phyloP scores from a whole-genome alignment of 2,888 invertebrate species.

The Scaptodrosophila latifasciaeformis region DNA sequence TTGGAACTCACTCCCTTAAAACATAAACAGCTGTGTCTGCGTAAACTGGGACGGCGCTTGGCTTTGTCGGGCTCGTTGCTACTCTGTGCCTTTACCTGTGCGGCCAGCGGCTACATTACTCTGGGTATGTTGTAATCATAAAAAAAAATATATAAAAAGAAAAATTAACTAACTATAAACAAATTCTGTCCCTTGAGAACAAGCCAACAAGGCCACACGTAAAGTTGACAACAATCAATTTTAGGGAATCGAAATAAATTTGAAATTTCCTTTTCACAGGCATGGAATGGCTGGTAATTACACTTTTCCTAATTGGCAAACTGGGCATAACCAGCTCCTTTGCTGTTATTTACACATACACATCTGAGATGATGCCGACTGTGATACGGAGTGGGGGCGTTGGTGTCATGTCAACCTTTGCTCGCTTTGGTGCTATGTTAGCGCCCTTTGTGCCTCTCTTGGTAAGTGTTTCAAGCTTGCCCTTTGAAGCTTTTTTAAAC shows the following conservation, averaged over 20 bases:
- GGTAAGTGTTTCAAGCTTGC: slow-evolving; percentile 70
- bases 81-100: slow-evolving; percentile 77
- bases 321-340: slow-evolving; percentile 80
- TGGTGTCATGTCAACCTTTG: slow-evolving; percentile 78
- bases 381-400: slow-evolving; percentile 78
- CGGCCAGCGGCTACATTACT: slow-evolving; percentile 77
- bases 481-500: no score
- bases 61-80: slow-evolving; percentile 77
- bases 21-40: slow-evolving; percentile 75
- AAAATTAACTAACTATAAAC: no score
- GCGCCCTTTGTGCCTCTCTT: slow-evolving; percentile 80
- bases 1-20: background rate
- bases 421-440: slow-evolving; percentile 78
- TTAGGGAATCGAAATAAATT: background rate
- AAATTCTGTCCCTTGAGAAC: slow-evolving; percentile 43
- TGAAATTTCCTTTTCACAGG: slow-evolving; percentile 61
- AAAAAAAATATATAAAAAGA: no score
- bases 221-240: no score
- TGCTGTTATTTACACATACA: slow-evolving; percentile 79
- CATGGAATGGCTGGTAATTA: slow-evolving; percentile 77
- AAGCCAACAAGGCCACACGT: slow-evolving; percentile 53
- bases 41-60: slow-evolving; percentile 76
- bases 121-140: slow-evolving; percentile 65
- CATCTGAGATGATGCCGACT: slow-evolving; percentile 70
- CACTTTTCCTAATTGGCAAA: slow-evolving; percentile 80